Conservation (phyloP, 2,888 invertebrate species). For the Drosophila parthenogenetica region DNA sequence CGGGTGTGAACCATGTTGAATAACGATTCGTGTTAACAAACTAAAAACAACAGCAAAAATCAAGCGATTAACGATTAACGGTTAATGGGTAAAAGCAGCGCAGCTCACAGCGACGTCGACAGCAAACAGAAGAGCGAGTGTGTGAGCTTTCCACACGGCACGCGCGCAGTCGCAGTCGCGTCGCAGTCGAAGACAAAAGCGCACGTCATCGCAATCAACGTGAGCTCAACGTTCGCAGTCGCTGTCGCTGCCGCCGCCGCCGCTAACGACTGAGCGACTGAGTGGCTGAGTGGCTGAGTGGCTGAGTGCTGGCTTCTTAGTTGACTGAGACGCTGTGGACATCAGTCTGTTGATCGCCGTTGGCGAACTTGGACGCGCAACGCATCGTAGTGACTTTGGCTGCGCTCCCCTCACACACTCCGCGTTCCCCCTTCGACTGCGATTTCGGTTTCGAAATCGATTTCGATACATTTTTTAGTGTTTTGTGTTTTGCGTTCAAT, state of each 20-base stretch:
- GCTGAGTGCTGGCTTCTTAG: slow-evolving; percentile 39
- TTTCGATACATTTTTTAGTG: slow-evolving; percentile 14
- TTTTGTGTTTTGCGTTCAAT: slow-evolving; percentile 32
- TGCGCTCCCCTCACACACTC: slow-evolving; percentile 8
- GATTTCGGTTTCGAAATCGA: slow-evolving; percentile 2
- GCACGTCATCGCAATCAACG: slow-evolving; percentile 18
- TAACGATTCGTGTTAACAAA: slow-evolving; percentile 12
- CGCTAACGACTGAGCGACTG: slow-evolving; percentile 1
- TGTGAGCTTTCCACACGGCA: slow-evolving; percentile 40
- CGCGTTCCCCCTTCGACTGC: slow-evolving; percentile 7
- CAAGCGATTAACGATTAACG: slow-evolving; percentile 23
- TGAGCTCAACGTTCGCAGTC: slow-evolving; percentile 5
- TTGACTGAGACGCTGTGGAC: slow-evolving; percentile 41
- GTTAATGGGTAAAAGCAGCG: slow-evolving; percentile 4
- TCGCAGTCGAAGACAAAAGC: slow-evolving; percentile 9
- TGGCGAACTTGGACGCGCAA: slow-evolving; percentile 71
- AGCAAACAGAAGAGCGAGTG: background rate
- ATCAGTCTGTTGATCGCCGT: slow-evolving; percentile 80
- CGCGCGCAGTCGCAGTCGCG: slow-evolving; percentile 68
- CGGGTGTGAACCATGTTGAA: slow-evolving; percentile 4
- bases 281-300: background rate
- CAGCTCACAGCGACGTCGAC: background rate
- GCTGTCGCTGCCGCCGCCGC: slow-evolving; percentile 23
- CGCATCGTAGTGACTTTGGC: slow-evolving; percentile 21
- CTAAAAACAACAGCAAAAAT: background rate